Evolutionary conservation across 2,797 vertebrate genomes (phyloP).

Genomic region (Apogon talboti): DNA sequence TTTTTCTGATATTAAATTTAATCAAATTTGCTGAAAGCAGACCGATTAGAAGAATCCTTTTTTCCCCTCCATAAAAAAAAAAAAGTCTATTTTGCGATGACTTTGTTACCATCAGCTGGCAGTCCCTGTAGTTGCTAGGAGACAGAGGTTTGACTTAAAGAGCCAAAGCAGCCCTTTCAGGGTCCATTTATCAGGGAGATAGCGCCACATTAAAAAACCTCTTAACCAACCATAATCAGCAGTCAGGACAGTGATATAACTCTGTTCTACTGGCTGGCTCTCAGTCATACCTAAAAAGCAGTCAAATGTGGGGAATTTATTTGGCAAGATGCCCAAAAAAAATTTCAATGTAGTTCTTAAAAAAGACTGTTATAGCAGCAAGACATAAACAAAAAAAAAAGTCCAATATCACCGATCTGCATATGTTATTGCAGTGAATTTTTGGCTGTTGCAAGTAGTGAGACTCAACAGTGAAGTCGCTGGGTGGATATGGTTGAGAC

Average conservation of each 20-base stretch:
- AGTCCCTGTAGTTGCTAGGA: slow-evolving; percentile 1
- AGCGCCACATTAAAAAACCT: background rate
- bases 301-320: slow-evolving; percentile 7
- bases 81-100: background rate
- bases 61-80: background rate
- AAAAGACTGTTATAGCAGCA: background rate
- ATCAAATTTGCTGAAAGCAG: too few relatives aligned
- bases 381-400: background rate
- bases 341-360: background rate
- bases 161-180: slow-evolving; percentile 1
- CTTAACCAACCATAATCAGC: slow-evolving; percentile 10
- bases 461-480: background rate
- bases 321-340: background rate
- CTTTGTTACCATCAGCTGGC: slow-evolving; percentile 2
- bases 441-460: background rate
- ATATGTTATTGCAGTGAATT: background rate
- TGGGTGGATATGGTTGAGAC: background rate
- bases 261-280: background rate
- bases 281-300: slow-evolving; percentile 2
- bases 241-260: background rate
- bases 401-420: too few relatives aligned
- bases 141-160: background rate
- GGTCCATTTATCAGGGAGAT: background rate
- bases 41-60: background rate
- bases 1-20: too few relatives aligned